Percentiles rank a stretch among this genome's conserved stretches.
phyloP scores from a whole-genome alignment of 2,888 invertebrate genomes.

The Lasiommata megera region DNA sequence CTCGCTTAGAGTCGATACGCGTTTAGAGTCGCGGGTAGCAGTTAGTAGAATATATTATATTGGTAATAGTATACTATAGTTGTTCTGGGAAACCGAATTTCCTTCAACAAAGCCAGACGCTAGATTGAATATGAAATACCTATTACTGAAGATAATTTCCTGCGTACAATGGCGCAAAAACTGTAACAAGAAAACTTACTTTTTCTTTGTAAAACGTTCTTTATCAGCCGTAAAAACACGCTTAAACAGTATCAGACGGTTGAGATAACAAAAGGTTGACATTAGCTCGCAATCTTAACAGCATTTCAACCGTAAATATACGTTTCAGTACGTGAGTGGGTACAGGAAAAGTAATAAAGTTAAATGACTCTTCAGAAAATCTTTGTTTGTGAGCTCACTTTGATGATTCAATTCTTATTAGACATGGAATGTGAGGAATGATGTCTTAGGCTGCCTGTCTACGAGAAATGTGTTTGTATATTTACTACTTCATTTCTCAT shows the following conservation, averaged over 20 bases:
- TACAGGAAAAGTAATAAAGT: slow-evolving; percentile 4
- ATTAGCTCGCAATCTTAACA: slow-evolving; percentile 8
- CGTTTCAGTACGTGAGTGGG: neutral
- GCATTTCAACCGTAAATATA: slow-evolving; percentile 3
- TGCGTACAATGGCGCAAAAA: neutral
- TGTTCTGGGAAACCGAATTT: too few species aligned
- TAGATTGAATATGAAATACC: too few species aligned
- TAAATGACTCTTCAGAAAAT: neutral
- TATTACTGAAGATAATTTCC: too few species aligned
- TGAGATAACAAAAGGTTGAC: neutral
- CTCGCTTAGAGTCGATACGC: too few species aligned
- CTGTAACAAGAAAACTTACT: neutral
- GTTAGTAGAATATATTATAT: too few species aligned
- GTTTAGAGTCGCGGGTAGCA: too few species aligned
- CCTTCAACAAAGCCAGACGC: too few species aligned
- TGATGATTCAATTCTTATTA: neutral
- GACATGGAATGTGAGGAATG: neutral
- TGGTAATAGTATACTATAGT: too few species aligned
- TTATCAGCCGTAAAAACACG: neutral
- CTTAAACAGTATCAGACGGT: neutral
- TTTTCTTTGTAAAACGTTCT: neutral
- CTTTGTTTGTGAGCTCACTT: neutral
- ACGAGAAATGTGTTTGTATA: too few species aligned
- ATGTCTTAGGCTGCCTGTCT: too few species aligned
- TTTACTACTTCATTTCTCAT: too few species aligned